Base-by-base conservation (phyloP, 64 coral and sea anemone genomes). In the Stichodactyla helianthus region DNA sequence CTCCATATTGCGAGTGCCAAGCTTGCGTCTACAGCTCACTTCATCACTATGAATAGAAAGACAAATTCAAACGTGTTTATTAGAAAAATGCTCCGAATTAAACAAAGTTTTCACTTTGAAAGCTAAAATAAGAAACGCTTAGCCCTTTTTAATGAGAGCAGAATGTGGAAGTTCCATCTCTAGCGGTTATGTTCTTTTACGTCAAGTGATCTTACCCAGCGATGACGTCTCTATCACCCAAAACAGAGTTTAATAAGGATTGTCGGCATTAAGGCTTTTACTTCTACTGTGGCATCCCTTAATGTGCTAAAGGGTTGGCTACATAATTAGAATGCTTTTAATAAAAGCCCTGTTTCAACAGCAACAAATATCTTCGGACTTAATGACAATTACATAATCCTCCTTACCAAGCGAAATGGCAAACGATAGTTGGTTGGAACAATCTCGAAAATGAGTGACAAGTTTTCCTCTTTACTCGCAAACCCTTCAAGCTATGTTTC, bases 241-340 rank as follows among this genome's bases (percentile, higher is more conserved):
- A 26, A 65, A 19, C 26, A 10, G 25, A 9, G 25, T 74, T 74
- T 74, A 74, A 74, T 74, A 74, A 74, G 68, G 68, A 74, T 74
- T 74, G 1, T 31, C 10, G 25, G 68, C 3, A 31, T 74, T 74
- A 74, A 74, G 26, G 68, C 68, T 74, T 74, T 74, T 74, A 74
- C 22, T 14, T 23, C 17, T 27, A 74, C 68, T 74, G 68, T 74
- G 22, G 5, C 35, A 74, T 74, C 26, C 7, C 25, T 74, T 74
- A 74, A 74, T 74, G 11, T 74, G 68, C 68, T 23, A 31, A 28
- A 31, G 68, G 68, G 26, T 31, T 74, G 6, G n/a, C 10, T 74
- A 13, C 68, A 31, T 74, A 74, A 74, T 74, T 74, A 74, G 68
- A 74, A 74, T 74, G 68, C 68, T 74, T 74, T 74, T 74, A 74